Percentiles rank a stretch among this genome's conserved stretches.
Evolutionary conservation across 2,113 vertebrate species (phyloP).

Genomic region (Probosciger aterrimus): DNA sequence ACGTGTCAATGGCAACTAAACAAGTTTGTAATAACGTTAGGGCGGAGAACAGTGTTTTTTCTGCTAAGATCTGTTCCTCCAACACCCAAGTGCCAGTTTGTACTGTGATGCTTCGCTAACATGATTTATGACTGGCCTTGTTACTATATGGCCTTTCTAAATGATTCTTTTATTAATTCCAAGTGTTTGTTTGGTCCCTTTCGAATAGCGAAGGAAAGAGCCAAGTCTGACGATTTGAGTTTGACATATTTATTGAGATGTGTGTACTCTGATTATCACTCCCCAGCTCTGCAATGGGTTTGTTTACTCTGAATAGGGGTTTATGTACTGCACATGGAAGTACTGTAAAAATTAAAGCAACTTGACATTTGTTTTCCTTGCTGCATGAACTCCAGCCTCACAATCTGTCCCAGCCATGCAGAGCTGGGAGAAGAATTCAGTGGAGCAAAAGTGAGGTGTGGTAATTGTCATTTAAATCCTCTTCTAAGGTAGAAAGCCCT

Average conservation of each 20-base stretch:
- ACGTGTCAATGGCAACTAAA: background rate
- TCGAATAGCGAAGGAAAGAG: background rate
- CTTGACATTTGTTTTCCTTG: background rate
- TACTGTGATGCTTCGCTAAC: background rate
- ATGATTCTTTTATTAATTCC: conserved; percentile 14
- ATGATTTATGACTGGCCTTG: background rate
- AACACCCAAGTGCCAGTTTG: background rate
- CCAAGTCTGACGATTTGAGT: background rate
- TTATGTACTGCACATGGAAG: conserved; percentile 2
- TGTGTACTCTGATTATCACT: background rate
- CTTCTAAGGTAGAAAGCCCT: background rate
- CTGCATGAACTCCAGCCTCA: background rate
- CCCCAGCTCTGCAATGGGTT: background rate
- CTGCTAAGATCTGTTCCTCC: background rate
- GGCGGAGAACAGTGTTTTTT: background rate
- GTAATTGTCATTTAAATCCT: background rate
- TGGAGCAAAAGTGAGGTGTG: background rate
- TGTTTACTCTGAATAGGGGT: background rate
- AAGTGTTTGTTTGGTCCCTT: background rate
- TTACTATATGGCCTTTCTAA: conserved; percentile 1
- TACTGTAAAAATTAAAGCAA: background rate
- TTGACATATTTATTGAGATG: background rate
- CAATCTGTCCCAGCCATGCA: background rate
- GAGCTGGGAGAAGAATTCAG: background rate
- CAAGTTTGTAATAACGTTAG: background rate